phyloP scores from a whole-genome alignment of 1,140 invertebrate species.

The Steinernema khuongi region DNA sequence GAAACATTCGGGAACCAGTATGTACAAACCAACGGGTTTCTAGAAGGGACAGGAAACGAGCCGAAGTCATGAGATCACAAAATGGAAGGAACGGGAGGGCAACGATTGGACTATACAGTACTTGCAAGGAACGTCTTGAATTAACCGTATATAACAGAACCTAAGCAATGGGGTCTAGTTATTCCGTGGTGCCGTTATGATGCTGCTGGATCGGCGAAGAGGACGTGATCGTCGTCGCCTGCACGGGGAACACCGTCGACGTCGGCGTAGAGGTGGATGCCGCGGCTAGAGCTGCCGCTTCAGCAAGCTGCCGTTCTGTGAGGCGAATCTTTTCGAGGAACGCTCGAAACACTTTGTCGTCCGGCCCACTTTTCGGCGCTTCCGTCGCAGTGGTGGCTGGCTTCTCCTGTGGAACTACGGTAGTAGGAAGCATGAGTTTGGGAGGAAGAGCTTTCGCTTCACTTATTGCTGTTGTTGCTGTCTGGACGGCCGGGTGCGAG shows the following conservation, averaged over 20 bases:
- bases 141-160: constrained; percentile 1
- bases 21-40: no score
- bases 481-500: neutral
- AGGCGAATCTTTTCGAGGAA: neutral
- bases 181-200: neutral
- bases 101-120: neutral
- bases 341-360: neutral
- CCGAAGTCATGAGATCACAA: neutral
- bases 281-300: neutral
- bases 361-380: neutral
- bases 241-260: neutral
- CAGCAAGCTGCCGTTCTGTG: neutral
- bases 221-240: neutral
- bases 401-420: neutral
- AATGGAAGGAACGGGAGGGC: neutral
- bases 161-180: neutral
- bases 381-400: neutral
- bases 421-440: neutral
- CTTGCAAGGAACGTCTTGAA: neutral
- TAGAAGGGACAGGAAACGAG: neutral
- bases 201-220: neutral
- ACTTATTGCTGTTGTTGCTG: neutral
- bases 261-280: neutral
- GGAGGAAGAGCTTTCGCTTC: neutral
- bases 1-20: no score